Evolutionary conservation across 2,113 vertebrate species (phyloP).

Genomic region (Amblyornis subalaris): DNA sequence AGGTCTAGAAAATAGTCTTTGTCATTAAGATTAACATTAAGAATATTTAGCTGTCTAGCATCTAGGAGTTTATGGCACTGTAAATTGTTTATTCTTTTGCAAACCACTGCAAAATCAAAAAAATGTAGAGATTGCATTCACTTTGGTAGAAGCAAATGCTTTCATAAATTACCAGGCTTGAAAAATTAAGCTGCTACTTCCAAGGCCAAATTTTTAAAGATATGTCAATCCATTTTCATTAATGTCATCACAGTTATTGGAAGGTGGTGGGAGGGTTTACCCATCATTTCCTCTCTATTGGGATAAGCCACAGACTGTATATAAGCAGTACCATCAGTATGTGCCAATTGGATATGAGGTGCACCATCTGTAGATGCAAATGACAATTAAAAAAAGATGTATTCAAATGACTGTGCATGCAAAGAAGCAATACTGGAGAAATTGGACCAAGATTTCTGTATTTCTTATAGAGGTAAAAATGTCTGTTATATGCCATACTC

Average conservation of each 20-base stretch:
- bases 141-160: neutral
- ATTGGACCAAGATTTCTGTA: neutral
- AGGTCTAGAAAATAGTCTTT: neutral
- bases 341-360: neutral
- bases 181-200: neutral
- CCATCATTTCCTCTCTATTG: neutral
- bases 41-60: neutral
- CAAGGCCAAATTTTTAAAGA: neutral
- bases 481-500: neutral
- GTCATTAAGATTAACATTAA: neutral
- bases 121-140: neutral
- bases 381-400: neutral
- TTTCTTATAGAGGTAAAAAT: neutral
- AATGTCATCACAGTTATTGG: neutral
- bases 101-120: neutral
- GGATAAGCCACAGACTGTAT: neutral
- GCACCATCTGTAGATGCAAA: neutral
- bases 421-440: neutral
- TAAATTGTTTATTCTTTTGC: neutral
- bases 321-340: neutral
- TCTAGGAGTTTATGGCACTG: neutral
- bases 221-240: neutral
- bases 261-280: neutral
- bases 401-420: neutral
- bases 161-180: neutral